phyloP scores from a whole-genome alignment of 2,113 vertebrate species.

The Syrrhaptes paradoxus region DNA sequence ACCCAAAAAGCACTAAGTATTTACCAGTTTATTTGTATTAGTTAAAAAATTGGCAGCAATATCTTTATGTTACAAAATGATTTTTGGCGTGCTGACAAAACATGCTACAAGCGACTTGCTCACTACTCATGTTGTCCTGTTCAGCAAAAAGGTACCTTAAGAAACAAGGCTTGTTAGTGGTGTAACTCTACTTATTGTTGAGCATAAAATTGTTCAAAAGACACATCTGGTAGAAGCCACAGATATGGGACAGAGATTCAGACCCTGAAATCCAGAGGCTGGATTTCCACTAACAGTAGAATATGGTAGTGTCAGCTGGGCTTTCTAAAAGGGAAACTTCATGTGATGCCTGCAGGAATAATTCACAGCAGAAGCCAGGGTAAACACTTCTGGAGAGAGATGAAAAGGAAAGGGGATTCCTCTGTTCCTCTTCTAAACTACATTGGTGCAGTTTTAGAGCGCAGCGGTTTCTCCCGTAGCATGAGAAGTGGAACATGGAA shows the following conservation, averaged over 20 bases:
- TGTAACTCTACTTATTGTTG: neutral
- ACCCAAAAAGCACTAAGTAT: conserved; percentile 6
- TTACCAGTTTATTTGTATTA: conserved; percentile 53
- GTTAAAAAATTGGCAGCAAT: conserved; percentile 36
- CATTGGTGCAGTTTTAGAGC: neutral
- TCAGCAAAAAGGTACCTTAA: neutral
- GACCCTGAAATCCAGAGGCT: neutral
- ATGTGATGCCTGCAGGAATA: neutral
- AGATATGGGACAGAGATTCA: neutral
- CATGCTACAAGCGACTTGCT: neutral
- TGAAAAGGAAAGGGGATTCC: neutral
- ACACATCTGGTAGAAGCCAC: neutral
- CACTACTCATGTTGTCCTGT: neutral
- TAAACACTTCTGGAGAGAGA: neutral
- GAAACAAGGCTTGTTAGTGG: neutral
- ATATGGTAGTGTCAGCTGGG: neutral
- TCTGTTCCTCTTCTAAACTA: neutral
- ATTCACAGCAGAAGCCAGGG: neutral
- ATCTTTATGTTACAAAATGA: conserved; percentile 5
- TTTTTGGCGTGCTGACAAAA: conserved; percentile 5
- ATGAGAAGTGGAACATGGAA: neutral
- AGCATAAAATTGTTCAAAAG: neutral
- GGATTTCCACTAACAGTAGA: neutral
- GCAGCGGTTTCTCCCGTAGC: neutral
- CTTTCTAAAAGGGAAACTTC: neutral